Evolutionary conservation across 2,888 invertebrate species (phyloP), one percentile per base, ranked within the genome.

Genomic region (Apocheima hispidaria): DNA sequence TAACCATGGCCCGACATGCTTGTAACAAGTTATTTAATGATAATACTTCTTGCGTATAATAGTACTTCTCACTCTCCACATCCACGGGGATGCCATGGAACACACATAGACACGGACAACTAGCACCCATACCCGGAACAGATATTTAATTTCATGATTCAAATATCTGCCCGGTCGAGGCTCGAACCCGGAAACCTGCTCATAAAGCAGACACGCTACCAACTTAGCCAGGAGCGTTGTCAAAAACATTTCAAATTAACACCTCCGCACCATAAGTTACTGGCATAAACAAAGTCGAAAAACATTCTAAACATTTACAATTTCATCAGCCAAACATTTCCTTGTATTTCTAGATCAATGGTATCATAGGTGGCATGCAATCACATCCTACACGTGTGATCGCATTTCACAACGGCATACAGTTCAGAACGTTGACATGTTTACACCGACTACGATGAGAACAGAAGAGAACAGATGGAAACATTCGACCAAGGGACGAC

Each of bases 361-460:
- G 20, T 12, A 49, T 21, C 41, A 49, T 23, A 49, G 56, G 30
- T 28, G 43, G 5, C 18, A 20, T 18, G 56, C 38, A 49, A 44
- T 44, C 43, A 44, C 16, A 44, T 16, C 43, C 14, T 9, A 28
- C 26, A 9, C 43, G 30, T 46, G 30, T 46, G 44, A 0, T 4
- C 4, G 7, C 46, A 33, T 46, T 46, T 46, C 46, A 46, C 30
- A 46, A 46, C 46, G n/a, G 46, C 28, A 14, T 43, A 43, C 26
- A 10, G 30, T 30, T 46, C 38, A 38, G 26, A 38, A 23, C 26
- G 50, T 51, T 36, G 50, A 51, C 36, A 38, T 51, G 50, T 51
- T 51, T 28, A 51, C 38, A 38, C 12, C 33, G 9, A 9, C 50
- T 18, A 16, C 12, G 26, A 10, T 12, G 46, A 30, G 30, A 20